Evolutionary conservation across 92 coral and sea anemone species (phyloP).

Genomic region (Nematostella vectensis): DNA sequence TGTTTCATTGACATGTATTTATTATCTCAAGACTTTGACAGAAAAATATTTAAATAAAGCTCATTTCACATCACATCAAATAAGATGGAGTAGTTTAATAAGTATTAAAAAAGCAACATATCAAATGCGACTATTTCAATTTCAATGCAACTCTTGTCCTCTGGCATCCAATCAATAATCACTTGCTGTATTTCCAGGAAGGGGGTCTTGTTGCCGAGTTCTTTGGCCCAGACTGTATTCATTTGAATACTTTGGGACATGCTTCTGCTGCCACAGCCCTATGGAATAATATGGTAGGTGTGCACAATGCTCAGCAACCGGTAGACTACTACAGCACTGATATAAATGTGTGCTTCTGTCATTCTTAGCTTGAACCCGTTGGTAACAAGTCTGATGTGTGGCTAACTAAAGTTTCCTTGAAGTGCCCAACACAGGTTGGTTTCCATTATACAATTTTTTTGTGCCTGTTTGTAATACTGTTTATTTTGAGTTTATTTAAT

Average conservation of each 20-base stretch:
- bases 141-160: neutral
- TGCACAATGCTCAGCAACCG: no score
- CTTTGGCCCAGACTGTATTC: constrained; percentile 84
- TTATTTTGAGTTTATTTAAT: no score
- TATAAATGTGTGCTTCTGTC: neutral
- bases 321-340: neutral
- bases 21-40: no score
- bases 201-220: constrained; percentile 26
- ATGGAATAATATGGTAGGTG: constrained; percentile 89
- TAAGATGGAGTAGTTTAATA: no score
- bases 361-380: constrained; percentile 49
- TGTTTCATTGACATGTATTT: no score
- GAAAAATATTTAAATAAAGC: no score
- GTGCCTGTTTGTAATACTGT: no score
- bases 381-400: constrained; percentile 49
- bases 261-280: constrained; percentile 79
- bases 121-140: no score
- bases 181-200: neutral
- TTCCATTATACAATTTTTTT: no score
- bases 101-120: no score
- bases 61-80: no score
- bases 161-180: neutral
- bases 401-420: constrained; percentile 33
- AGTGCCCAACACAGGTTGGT: constrained; percentile 62
- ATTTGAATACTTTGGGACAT: constrained; percentile 76